A percentile compares a stretch with the other conserved stretches of the same genome.
Evolutionary conservation across 2,113 vertebrate species (phyloP).

Genomic region (Podarcis raffonei): DNA sequence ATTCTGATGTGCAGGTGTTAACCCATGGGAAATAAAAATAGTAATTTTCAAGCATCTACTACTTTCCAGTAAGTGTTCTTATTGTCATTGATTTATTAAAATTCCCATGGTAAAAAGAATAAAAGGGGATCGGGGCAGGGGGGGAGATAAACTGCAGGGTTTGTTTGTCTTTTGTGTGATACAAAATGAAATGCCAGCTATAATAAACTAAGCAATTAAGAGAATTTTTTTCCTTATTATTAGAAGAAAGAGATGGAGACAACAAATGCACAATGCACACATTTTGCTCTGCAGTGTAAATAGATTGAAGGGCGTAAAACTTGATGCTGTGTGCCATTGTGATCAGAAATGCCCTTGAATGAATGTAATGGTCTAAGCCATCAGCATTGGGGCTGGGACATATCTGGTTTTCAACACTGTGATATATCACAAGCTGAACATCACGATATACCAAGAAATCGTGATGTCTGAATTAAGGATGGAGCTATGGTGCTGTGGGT

Average conservation of each 20-base stretch:
- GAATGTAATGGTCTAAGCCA: neutral
- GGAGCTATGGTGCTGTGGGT: too few species aligned
- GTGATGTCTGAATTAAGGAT: too few species aligned
- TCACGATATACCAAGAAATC: too few species aligned
- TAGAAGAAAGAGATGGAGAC: conserved; percentile 28
- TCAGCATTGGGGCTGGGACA: too few species aligned
- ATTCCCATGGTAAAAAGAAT: conserved; percentile 36
- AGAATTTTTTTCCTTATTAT: conserved; percentile 17
- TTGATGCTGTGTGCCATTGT: neutral
- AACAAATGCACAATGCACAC: conserved; percentile 40
- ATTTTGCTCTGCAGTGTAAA: neutral
- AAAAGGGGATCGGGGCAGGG: rapidly evolving
- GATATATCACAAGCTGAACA: too few species aligned
- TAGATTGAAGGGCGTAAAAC: neutral
- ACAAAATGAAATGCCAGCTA: conserved; percentile 26
- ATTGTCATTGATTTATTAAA: conserved; percentile 55
- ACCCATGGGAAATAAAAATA: conserved; percentile 68
- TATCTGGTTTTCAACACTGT: too few species aligned
- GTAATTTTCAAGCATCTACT: conserved; percentile 56
- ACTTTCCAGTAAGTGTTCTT: conserved; percentile 53
- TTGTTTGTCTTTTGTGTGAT: neutral
- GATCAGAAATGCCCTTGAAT: neutral
- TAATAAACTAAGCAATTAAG: conserved; percentile 52
- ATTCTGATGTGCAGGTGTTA: conserved; percentile 60
- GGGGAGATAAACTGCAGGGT: conserved; percentile 11